Evolutionary conservation across 2,888 invertebrate species (phyloP).

Genomic region (Apotomis capreana): DNA sequence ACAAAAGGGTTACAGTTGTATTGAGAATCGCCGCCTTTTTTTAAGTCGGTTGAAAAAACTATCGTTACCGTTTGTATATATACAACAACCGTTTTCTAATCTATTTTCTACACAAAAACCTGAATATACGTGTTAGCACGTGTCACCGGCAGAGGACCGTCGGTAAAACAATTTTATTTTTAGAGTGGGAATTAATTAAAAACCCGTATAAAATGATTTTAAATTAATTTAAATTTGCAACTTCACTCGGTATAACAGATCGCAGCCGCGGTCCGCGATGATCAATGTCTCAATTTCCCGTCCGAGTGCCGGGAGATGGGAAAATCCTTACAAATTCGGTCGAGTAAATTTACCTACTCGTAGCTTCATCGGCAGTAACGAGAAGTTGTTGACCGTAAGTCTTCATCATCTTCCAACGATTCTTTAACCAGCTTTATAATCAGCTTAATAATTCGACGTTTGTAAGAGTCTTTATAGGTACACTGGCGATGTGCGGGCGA

Average conservation of each 20-base stretch:
- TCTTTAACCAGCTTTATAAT: background rate
- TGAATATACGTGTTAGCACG: too few relatives aligned
- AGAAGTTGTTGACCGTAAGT: slow-evolving; percentile 2
- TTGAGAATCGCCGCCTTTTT: too few relatives aligned
- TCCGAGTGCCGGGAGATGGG: slow-evolving; percentile 9
- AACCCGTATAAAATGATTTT: slow-evolving; percentile 6
- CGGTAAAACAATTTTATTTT: background rate
- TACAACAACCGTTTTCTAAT: background rate
- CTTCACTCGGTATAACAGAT: slow-evolving; percentile 19
- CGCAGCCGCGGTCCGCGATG: slow-evolving; percentile 5
- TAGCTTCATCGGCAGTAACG: slow-evolving; percentile 10
- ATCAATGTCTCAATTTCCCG: slow-evolving; percentile 37
- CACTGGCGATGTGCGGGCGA: too few relatives aligned
- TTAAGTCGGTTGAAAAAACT: too few relatives aligned
- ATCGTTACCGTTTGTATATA: background rate
- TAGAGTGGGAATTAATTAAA: slow-evolving; percentile 11
- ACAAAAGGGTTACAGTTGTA: too few relatives aligned
- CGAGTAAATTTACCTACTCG: background rate
- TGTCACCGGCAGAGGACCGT: background rate
- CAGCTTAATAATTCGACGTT: too few relatives aligned
- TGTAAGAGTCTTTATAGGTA: too few relatives aligned
- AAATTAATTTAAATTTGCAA: slow-evolving; percentile 21
- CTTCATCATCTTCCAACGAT: background rate
- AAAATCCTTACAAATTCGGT: slow-evolving; percentile 27
- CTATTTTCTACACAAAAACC: background rate